phyloP scores from a whole-genome alignment of 2,113 vertebrate genomes.

The Nannospalax galili region DNA sequence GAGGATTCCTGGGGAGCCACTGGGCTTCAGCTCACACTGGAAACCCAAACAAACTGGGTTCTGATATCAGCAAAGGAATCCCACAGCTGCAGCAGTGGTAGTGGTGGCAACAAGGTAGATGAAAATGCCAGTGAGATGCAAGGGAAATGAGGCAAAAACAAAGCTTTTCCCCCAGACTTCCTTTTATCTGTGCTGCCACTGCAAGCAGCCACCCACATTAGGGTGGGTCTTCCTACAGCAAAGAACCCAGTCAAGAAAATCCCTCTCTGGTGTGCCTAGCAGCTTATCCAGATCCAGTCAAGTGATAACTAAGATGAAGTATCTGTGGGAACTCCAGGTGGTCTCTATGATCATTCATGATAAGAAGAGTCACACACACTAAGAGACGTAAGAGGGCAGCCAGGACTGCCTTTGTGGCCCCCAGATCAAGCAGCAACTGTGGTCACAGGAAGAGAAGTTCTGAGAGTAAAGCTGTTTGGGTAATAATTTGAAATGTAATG shows the following conservation, averaged over 20 bases:
- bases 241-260: too few relatives aligned
- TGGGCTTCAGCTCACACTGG: neutral
- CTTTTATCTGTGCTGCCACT: neutral
- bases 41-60: neutral
- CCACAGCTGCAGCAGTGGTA: neutral
- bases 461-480: neutral
- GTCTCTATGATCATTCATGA: neutral
- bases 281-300: too few relatives aligned
- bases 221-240: neutral
- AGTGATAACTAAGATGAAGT: neutral
- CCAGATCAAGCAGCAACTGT: neutral
- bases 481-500: neutral
- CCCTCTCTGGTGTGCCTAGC: too few relatives aligned
- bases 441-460: neutral
- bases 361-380: neutral
- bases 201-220: neutral
- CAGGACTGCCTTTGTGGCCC: neutral
- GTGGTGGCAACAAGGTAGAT: neutral
- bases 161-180: neutral
- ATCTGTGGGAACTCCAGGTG: too few relatives aligned
- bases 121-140: neutral
- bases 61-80: neutral
- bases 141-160: neutral
- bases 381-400: neutral
- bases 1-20: neutral